phyloP scores from a whole-genome alignment of 64 coral and sea anemone genomes.

The Pachyseris speciosa region DNA sequence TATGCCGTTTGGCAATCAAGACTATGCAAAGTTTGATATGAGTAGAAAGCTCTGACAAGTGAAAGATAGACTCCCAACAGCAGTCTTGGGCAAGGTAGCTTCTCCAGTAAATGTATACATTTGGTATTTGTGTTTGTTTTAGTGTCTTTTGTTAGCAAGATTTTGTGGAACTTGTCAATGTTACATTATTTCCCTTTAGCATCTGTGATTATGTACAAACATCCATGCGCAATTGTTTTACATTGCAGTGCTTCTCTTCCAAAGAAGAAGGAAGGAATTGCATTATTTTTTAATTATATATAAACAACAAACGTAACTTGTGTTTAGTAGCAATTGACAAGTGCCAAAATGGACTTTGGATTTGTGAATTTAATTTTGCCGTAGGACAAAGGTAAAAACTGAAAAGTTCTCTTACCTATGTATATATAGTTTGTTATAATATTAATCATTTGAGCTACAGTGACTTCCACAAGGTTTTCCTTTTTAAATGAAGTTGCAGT shows the following conservation, averaged over 20 bases:
- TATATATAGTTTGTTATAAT: slow-evolving; percentile 5
- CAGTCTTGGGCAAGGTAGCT: neutral
- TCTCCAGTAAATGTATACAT: neutral
- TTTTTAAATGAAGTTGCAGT: no score
- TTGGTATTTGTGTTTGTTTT: neutral
- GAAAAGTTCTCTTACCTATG: neutral
- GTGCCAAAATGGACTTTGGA: neutral
- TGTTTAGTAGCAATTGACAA: neutral
- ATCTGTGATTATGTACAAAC: neutral
- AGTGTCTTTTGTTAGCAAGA: neutral
- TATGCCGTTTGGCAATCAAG: neutral
- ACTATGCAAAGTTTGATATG: neutral
- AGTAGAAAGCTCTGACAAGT: neutral
- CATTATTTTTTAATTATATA: slow-evolving; percentile 11
- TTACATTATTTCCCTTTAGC: neutral
- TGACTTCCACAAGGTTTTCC: no score
- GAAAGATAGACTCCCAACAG: neutral
- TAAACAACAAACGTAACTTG: neutral
- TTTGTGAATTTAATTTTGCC: neutral
- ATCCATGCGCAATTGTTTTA: slow-evolving; percentile 34
- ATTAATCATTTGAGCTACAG: neutral
- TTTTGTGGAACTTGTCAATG: neutral
- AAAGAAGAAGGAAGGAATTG: neutral
- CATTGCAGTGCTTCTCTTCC: neutral
- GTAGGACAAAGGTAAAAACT: neutral